Base-by-base conservation (phyloP, 2,888 invertebrate species). In the Congeria kusceri region DNA sequence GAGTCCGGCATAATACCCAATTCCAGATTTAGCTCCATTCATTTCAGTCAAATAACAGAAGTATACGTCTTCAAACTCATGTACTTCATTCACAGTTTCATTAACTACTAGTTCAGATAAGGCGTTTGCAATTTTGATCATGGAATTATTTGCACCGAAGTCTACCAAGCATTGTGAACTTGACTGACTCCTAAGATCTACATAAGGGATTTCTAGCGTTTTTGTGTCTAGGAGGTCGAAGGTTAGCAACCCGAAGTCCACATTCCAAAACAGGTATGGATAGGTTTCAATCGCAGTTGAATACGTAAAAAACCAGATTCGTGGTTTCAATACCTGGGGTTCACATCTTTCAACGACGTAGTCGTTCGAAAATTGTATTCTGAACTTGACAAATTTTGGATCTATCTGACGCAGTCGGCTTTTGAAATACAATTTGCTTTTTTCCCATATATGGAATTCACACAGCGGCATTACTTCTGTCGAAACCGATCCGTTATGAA, bases 251-350 rank as follows among this genome's bases (percentile, higher is more conserved):
- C 70, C 70, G 47, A 59, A 67, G 61, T 80, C 80, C 4, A 77
- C 47, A 28, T 73, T 73, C 77, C 72, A 77, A 5, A 53, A 53
- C 18, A 77, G 39, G 46, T 73, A 80, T 15, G 80, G 80, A 58
- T 77, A 73, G 18, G 46, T 53, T 29, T 62, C 73, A 0, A 29
- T 56, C 4, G 68, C 65, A 0, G 80, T 59, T 1, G 46, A 57
- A 53, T 66, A 80, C 1, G 80, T 80, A 76, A 76, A 80, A 13
- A 80, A 76, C 80, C 76, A 80, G 28, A 69, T 18, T 0, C 20
- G 29, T 0, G 77, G 80, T 28, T 65, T 47, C 32, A 80, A 77
- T 39, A 39, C 39, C 39, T 39, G 39, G 15, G 39, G 39, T 9
- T 39, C 39, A 39, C 39, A 39, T 39, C 15, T 39, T 39, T 39